Conservation (phyloP, 1,140 invertebrate species). For the Drosophila melanogaster region DNA sequence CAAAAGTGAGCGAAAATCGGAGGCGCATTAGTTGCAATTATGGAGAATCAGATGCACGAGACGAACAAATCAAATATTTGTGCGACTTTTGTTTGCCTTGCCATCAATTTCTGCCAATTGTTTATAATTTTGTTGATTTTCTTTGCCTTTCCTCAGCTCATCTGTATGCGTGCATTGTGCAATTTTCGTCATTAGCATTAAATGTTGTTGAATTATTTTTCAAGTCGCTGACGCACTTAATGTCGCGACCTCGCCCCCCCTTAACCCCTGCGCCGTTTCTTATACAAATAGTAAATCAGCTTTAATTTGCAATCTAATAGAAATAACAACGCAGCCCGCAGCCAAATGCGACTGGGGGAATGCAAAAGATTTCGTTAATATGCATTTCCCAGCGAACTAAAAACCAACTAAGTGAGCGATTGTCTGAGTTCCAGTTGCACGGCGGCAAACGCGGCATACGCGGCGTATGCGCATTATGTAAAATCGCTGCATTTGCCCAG, state of each 20-base stretch:
- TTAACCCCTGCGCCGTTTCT: conserved; percentile 32
- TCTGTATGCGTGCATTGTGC: conserved; percentile 74
- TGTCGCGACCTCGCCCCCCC: conserved; percentile 58
- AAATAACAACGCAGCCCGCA: conserved; percentile 62
- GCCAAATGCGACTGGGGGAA: conserved; percentile 52
- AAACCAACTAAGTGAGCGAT: conserved; percentile 25
- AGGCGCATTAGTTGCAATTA: conserved; percentile 76
- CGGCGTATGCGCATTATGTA: conserved; percentile 55
- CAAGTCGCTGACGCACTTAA: conserved; percentile 82
- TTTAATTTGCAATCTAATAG: conserved; percentile 81
- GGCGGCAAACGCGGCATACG: conserved; percentile 22
- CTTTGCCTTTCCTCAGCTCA: conserved; percentile 14
- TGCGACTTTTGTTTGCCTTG: conserved; percentile 76
- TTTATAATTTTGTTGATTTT: conserved; percentile 66
- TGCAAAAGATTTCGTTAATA: conserved; percentile 72
- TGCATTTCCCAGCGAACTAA: conserved; percentile 11
- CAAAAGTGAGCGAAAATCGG: conserved; percentile 44
- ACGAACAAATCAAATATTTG: conserved; percentile 73
- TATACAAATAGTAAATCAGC: conserved; percentile 80
- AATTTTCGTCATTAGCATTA: conserved; percentile 83
- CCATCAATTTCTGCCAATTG: conserved; percentile 79
- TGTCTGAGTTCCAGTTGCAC: conserved; percentile 8
- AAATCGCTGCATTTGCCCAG: conserved; percentile 16
- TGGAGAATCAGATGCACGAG: conserved; percentile 71
- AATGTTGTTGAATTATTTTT: conserved; percentile 81